Conservation (phyloP, 1,140 invertebrate species). For the Drosophila ercepeae region DNA sequence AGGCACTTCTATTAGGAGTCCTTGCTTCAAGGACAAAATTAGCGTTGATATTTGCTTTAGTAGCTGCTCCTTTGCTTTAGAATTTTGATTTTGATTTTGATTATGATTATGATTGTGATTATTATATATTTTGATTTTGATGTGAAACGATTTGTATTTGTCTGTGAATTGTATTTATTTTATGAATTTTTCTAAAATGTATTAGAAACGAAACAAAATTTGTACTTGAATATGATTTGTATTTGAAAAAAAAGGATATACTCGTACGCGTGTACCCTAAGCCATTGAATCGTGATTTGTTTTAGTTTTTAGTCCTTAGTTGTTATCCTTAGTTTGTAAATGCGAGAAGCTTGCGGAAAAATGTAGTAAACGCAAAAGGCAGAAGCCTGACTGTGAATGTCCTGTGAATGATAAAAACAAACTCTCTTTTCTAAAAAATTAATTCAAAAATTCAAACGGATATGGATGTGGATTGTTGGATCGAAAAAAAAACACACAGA, state of each 20-base stretch:
- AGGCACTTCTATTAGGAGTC: too few relatives aligned
- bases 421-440: not conserved
- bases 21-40: not conserved
- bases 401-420: not conserved
- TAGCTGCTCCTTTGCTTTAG: not conserved
- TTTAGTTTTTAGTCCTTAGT: too few relatives aligned
- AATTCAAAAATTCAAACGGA: not conserved
- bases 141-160: not conserved
- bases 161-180: not conserved
- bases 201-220: not conserved
- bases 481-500: slow-evolving; percentile 28
- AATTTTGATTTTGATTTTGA: not conserved
- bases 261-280: too few relatives aligned
- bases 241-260: too few relatives aligned
- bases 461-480: not conserved
- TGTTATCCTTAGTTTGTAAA: not conserved
- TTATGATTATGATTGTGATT: slow-evolving; percentile 1
- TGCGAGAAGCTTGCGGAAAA: too few relatives aligned
- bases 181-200: not conserved
- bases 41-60: not conserved
- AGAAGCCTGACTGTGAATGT: not conserved
- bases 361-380: not conserved
- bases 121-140: not conserved
- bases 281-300: not conserved
- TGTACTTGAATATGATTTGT: slow-evolving; percentile 1